Conservation (phyloP, 2,113 vertebrate genomes). For the Tetraodon nigroviridis region DNA sequence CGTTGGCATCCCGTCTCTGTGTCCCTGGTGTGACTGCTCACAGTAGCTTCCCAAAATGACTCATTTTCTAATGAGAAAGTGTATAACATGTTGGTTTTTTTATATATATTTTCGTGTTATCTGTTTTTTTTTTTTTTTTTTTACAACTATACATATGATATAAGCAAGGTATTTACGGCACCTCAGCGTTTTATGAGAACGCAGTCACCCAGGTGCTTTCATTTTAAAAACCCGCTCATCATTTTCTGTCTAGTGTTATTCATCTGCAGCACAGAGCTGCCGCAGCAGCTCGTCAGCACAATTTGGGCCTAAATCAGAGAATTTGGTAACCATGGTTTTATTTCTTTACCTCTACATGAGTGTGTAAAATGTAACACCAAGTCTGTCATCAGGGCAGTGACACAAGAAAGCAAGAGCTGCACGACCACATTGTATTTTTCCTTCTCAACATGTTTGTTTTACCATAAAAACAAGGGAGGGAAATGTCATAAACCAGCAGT, state of each 20-base stretch:
- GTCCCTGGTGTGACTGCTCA: conserved; percentile 33
- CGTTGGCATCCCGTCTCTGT: conserved; percentile 13
- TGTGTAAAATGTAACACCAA: neutral
- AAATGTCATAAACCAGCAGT: no score
- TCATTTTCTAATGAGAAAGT: conserved; percentile 44
- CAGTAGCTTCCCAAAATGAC: conserved; percentile 36
- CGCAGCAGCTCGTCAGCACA: conserved; percentile 30
- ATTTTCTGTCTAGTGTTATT: conserved; percentile 40
- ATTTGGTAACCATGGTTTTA: conserved; percentile 3
- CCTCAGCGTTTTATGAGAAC: conserved; percentile 46
- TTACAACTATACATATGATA: conserved; percentile 46
- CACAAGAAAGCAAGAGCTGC: conserved; percentile 10
- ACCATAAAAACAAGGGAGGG: conserved; percentile 6
- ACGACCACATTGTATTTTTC: conserved; percentile 15
- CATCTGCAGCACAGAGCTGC: conserved; percentile 29
- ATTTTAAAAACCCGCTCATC: conserved; percentile 42
- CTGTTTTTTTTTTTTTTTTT: conserved; percentile 26
- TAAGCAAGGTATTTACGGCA: conserved; percentile 37
- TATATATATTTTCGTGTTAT: conserved; percentile 31
- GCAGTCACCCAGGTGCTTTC: conserved; percentile 29
- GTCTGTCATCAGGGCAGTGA: neutral
- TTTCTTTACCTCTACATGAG: conserved; percentile 4
- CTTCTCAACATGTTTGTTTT: conserved; percentile 13
- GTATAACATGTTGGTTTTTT: conserved; percentile 26
- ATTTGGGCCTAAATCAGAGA: conserved; percentile 34